Evolutionary conservation across 2,888 invertebrate species (phyloP).

Genomic region (Pachydiplax longipennis): DNA sequence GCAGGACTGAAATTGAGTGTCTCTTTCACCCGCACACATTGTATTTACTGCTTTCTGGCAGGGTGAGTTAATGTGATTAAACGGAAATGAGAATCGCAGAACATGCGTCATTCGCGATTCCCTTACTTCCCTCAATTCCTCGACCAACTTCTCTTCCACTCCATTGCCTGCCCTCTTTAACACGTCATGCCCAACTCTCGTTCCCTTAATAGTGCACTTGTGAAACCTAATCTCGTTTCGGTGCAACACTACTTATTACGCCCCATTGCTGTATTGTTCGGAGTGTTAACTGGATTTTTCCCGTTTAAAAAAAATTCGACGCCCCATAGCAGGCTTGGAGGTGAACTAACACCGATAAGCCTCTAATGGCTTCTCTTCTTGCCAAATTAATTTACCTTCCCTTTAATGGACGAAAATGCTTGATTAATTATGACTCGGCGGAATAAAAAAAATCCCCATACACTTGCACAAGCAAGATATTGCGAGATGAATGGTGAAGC

Average conservation of each 20-base stretch:
- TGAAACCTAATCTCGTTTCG: neutral
- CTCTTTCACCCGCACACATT: neutral
- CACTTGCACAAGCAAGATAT: no score
- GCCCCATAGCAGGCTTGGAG: no score
- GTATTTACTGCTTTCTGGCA: neutral
- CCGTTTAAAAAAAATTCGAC: no score
- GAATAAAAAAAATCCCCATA: no score
- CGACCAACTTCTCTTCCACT: neutral
- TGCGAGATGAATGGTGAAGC: no score
- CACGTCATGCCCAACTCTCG: neutral
- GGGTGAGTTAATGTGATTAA: neutral
- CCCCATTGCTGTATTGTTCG: neutral
- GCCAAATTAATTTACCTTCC: no score
- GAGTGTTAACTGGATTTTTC: neutral
- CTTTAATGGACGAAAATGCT: no score
- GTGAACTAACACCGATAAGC: no score
- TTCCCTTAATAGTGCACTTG: neutral
- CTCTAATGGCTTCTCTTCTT: no score
- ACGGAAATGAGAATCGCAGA: neutral
- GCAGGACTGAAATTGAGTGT: neutral
- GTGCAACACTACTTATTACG: neutral
- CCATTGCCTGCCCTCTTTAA: neutral
- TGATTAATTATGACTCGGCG: no score
- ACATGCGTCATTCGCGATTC: neutral
- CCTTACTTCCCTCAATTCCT: neutral